A percentile compares a stretch with the other conserved stretches of the same genome.
phyloP scores from a whole-genome alignment of 2,888 invertebrate species.

The Epicampocera succincta region DNA sequence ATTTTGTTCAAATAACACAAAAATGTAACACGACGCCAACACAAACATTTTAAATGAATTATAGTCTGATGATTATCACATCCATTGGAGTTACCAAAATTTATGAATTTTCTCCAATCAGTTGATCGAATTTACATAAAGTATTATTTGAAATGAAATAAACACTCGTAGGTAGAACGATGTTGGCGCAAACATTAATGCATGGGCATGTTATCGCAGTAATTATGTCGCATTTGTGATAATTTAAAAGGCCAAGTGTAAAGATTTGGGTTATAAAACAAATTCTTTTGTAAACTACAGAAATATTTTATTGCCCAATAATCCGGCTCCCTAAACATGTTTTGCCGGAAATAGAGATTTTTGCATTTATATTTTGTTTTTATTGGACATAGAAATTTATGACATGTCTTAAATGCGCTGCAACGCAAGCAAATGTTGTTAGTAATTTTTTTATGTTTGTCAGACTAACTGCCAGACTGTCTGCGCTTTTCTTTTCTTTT shows the following conservation, averaged over 20 bases:
- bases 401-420: not conserved
- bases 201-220: too few relatives aligned
- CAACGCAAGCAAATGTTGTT: conserved; percentile 16
- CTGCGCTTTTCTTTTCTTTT: not conserved
- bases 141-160: conserved; percentile 4
- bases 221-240: too few relatives aligned
- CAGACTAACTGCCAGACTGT: conserved; percentile 18
- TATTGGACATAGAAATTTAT: too few relatives aligned
- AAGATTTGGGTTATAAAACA: too few relatives aligned
- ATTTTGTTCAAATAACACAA: not conserved
- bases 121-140: conserved; percentile 40
- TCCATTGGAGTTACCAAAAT: conserved; percentile 36
- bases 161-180: conserved; percentile 24
- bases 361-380: too few relatives aligned
- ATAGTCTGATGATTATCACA: conserved; percentile 53
- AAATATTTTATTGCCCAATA: too few relatives aligned
- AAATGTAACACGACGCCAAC: conserved; percentile 50
- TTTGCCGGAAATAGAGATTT: too few relatives aligned
- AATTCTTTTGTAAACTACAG: too few relatives aligned
- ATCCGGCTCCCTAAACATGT: too few relatives aligned
- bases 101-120: conserved; percentile 30
- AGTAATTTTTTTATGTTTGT: conserved; percentile 2
- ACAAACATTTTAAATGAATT: conserved; percentile 48
- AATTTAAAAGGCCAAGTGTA: too few relatives aligned
- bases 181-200: too few relatives aligned